A percentile compares a stretch with the other conserved stretches of the same genome.
Conservation (phyloP, 2,888 invertebrate species). For the Lucinisca nassula region DNA sequence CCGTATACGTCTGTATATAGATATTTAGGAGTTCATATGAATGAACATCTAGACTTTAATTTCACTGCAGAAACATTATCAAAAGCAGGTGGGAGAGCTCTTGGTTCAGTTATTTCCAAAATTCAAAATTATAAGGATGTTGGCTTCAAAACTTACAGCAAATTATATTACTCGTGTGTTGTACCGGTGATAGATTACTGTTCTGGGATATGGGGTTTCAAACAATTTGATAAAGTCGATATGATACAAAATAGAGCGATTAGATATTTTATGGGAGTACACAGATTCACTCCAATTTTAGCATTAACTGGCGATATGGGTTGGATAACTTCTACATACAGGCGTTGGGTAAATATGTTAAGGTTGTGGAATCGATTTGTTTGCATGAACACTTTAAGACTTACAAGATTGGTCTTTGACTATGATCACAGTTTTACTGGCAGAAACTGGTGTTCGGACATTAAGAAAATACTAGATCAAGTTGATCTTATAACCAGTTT, state of each 20-base stretch:
- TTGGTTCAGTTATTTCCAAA: background rate
- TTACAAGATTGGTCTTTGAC: too few relatives aligned
- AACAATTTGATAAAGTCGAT: constrained; percentile 26
- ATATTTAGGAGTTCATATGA: background rate
- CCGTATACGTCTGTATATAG: background rate
- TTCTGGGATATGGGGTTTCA: constrained; percentile 9
- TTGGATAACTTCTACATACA: background rate
- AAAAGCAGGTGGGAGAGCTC: background rate
- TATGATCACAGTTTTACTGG: constrained; percentile 22
- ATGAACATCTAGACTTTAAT: background rate
- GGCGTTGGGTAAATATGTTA: constrained; percentile 1
- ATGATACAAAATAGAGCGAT: constrained; percentile 47
- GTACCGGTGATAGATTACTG: background rate
- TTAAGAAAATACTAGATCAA: background rate
- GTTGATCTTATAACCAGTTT: background rate
- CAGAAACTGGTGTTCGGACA: constrained; percentile 6
- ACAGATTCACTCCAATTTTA: constrained; percentile 31
- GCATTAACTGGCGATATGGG: constrained; percentile 47
- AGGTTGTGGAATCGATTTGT: background rate
- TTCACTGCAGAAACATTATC: background rate
- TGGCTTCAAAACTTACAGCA: background rate
- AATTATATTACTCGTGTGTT: background rate
- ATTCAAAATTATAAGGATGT: too few relatives aligned
- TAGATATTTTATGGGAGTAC: constrained; percentile 50
- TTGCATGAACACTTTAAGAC: background rate